Conservation (phyloP, 2,888 invertebrate genomes). For the Habrosyne pyritoides region DNA sequence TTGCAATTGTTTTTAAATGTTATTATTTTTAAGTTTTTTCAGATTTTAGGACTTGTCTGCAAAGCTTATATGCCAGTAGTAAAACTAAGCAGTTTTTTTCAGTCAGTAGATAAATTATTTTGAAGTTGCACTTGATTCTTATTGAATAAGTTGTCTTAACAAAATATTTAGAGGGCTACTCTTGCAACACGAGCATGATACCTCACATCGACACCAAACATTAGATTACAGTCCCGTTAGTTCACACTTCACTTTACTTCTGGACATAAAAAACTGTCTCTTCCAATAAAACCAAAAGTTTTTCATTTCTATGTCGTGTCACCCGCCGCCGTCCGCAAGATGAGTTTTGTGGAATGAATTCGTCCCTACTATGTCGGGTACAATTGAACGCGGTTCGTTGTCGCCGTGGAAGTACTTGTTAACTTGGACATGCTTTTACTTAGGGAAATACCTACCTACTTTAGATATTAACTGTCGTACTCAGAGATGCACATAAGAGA, state of each 20-base stretch:
- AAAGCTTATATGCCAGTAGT: too few species aligned
- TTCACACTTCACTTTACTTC: not conserved
- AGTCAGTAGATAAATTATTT: not conserved
- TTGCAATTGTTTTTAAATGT: not conserved
- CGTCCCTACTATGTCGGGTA: conserved; percentile 56
- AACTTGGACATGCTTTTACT: conserved; percentile 39
- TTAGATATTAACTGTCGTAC: not conserved
- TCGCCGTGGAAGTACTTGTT: conserved; percentile 21
- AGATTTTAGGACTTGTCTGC: too few species aligned
- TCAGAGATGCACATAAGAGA: conserved; percentile 2
- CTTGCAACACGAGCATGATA: not conserved
- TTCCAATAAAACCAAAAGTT: conserved; percentile 44
- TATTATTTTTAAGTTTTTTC: not conserved
- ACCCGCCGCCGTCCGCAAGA: conserved; percentile 70
- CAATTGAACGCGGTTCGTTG: conserved; percentile 55
- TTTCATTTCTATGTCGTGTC: conserved; percentile 48
- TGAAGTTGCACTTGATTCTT: not conserved
- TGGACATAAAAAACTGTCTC: conserved; percentile 28
- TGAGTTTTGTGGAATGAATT: conserved; percentile 82
- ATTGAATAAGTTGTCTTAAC: not conserved
- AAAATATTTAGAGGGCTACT: too few species aligned
- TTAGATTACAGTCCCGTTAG: not conserved
- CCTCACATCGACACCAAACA: not conserved
- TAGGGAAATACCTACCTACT: not conserved
- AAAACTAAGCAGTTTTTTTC: too few species aligned